phyloP scores from a whole-genome alignment of 1,140 invertebrate genomes.

The Ericerus pela region DNA sequence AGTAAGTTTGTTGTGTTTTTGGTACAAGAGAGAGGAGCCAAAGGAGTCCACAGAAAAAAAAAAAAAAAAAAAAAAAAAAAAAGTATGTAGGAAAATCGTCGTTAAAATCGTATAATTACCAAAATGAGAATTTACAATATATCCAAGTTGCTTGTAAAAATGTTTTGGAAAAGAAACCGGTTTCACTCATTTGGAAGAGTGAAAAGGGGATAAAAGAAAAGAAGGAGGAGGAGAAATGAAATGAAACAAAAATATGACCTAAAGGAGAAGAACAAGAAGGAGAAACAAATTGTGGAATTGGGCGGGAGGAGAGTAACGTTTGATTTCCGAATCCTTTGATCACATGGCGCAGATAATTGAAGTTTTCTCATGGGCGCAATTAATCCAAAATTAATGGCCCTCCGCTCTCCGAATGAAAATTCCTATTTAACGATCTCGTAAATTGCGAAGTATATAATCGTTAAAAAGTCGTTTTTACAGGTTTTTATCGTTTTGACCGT shows the following conservation, averaged over 20 bases:
- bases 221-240: neutral
- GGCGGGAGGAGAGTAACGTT: too few relatives aligned
- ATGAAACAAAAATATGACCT: neutral
- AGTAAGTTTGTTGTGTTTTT: too few relatives aligned
- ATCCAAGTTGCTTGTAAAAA: constrained; percentile 1
- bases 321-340: constrained; percentile 10
- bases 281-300: too few relatives aligned
- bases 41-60: too few relatives aligned
- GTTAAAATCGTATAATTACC: constrained; percentile 9
- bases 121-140: constrained; percentile 8
- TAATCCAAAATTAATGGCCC: constrained; percentile 3
- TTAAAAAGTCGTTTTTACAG: neutral
- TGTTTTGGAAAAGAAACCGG: neutral
- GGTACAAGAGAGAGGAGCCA: too few relatives aligned
- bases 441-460: constrained; percentile 10
- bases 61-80: neutral
- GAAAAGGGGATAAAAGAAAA: too few relatives aligned
- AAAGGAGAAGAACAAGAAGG: too few relatives aligned
- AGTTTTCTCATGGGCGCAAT: constrained; percentile 8
- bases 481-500: neutral
- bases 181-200: too few relatives aligned
- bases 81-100: constrained; percentile 5
- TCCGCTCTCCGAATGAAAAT: constrained; percentile 7
- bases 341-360: constrained; percentile 8
- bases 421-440: constrained; percentile 6